A percentile compares a stretch with the other conserved stretches of the same genome.
phyloP scores from a whole-genome alignment of 2,113 vertebrate genomes.

The Rhagologus leucostigma region DNA sequence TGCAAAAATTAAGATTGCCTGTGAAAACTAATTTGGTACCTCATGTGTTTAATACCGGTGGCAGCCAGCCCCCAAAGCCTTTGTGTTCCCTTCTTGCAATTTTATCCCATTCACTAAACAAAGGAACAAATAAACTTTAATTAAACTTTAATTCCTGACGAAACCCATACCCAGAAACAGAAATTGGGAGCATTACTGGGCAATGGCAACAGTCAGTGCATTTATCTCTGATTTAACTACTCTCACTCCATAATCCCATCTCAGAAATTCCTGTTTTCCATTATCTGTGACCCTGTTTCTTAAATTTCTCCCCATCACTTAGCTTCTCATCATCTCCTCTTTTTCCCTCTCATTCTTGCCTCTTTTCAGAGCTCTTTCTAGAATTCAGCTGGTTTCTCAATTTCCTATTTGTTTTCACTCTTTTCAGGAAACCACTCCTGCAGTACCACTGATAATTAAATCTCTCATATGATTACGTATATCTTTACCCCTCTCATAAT shows the following conservation, averaged over 20 bases:
- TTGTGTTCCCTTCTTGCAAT: background rate
- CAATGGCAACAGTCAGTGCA: background rate
- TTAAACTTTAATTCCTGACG: background rate
- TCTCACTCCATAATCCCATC: background rate
- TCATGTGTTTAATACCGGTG: background rate
- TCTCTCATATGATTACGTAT: background rate
- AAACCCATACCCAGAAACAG: background rate
- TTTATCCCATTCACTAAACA: background rate
- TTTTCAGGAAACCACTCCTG: background rate
- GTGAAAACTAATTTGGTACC: background rate
- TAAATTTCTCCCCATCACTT: background rate
- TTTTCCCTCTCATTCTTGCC: background rate
- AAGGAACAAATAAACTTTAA: background rate
- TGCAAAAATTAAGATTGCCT: background rate
- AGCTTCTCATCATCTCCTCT: background rate
- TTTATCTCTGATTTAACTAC: background rate
- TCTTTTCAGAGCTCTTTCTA: background rate
- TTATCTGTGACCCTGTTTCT: background rate
- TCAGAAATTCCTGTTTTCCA: background rate
- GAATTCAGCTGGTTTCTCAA: background rate
- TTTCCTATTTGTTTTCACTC: background rate
- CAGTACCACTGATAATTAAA: background rate
- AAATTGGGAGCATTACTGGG: background rate
- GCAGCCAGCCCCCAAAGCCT: background rate
- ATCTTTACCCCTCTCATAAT: background rate